Evolutionary conservation across 2,797 vertebrate genomes (phyloP).

Genomic region (Alosa sapidissima): DNA sequence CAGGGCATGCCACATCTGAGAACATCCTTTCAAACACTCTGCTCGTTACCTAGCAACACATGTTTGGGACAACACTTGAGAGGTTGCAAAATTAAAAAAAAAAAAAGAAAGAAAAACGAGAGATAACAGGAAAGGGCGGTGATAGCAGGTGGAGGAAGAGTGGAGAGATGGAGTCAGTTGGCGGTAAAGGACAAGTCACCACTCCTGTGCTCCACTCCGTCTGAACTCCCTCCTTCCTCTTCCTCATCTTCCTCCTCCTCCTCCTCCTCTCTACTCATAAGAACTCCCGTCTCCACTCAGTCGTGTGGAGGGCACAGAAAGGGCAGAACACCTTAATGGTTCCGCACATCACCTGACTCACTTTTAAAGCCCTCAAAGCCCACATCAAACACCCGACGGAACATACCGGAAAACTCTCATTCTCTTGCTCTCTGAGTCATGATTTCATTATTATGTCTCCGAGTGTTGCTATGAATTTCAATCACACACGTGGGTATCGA

Average conservation of each 20-base stretch:
- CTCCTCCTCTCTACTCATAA: too few species aligned
- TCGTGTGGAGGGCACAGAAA: neutral
- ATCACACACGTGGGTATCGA: neutral
- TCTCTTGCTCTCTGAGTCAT: neutral
- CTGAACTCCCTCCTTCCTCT: neutral
- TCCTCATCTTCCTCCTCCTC: neutral
- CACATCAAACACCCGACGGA: neutral
- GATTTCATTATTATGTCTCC: neutral
- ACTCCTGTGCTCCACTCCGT: constrained; percentile 17
- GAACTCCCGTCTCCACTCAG: neutral
- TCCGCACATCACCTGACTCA: neutral
- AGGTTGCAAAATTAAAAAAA: constrained; percentile 51
- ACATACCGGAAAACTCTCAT: neutral
- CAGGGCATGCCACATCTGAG: neutral
- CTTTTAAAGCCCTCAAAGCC: neutral
- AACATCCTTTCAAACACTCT: neutral
- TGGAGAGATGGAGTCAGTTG: neutral
- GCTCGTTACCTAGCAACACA: constrained; percentile 70
- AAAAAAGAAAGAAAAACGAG: constrained; percentile 39
- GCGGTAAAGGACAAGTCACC: constrained; percentile 32
- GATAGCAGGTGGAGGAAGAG: constrained; percentile 33
- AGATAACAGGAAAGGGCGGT: constrained; percentile 11
- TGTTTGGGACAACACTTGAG: constrained; percentile 55
- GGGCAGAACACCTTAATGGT: neutral
- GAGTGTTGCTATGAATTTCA: neutral